These are phyloP conservation scores for Corythoichthys intestinalis DNA, from an alignment of 2,113 vertebrate genomes.

Conservation along the genomic window DNA sequence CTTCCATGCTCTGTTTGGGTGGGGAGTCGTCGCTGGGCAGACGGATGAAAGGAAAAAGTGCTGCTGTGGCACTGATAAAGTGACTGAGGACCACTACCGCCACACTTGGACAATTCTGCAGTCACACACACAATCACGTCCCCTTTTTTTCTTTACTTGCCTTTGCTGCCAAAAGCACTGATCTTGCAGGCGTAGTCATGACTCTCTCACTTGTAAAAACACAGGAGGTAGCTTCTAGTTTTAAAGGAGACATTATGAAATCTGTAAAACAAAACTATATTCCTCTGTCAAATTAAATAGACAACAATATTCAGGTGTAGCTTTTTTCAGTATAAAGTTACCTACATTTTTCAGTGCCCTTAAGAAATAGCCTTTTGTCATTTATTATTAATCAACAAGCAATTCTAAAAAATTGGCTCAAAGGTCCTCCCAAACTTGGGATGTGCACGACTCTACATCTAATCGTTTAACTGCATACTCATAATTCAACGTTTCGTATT, in stretches of 20 bases:
- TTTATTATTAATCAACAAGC: background rate
- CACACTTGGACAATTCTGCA: constrained; percentile 65
- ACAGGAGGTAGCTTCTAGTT: background rate
- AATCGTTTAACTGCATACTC: background rate
- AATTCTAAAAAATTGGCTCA: background rate
- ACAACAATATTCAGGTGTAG: background rate
- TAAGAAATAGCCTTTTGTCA: no score
- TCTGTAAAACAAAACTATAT: background rate
- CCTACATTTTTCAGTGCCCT: no score
- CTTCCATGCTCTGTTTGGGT: constrained; percentile 47
- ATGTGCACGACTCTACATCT: no score
- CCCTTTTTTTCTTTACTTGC: constrained; percentile 53
- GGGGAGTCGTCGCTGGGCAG: constrained; percentile 55
- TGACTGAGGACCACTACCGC: constrained; percentile 67
- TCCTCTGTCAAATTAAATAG: background rate
- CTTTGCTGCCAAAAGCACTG: constrained; percentile 49
- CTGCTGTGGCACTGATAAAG: constrained; percentile 71
- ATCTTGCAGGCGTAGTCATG: constrained; percentile 63
- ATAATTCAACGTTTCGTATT: no score
- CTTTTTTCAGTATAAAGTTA: no score
- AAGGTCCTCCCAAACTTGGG: background rate
- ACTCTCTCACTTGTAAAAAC: constrained; percentile 12
- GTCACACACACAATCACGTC: constrained; percentile 51
- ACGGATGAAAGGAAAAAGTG: constrained; percentile 57
- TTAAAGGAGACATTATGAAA: background rate